A percentile compares a stretch with the other conserved stretches of the same genome.
Evolutionary conservation across 37 sponge, comb jelly and placozoan genomes (phyloP).

Genomic region (Halisarca cf. caerulea): DNA sequence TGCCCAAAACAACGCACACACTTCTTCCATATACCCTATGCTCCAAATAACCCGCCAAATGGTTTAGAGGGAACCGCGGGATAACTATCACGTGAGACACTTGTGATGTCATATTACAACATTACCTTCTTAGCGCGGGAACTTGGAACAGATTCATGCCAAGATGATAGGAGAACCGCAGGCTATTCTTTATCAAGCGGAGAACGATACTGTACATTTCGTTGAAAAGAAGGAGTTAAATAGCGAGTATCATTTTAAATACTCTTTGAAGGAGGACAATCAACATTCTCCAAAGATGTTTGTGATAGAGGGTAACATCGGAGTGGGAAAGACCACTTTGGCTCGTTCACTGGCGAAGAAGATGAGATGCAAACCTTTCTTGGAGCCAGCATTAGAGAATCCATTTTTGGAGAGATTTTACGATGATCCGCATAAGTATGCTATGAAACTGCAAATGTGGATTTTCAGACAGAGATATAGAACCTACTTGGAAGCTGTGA

Average conservation of each 20-base stretch:
- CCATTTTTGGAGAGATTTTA: constrained; percentile 91
- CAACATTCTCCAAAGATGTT: constrained; percentile 44
- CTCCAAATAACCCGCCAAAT: no score
- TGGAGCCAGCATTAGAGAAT: constrained; percentile 85
- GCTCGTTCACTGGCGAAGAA: constrained; percentile 54
- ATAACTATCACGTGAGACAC: no score
- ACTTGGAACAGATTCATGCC: neutral
- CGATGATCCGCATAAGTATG: constrained; percentile 83
- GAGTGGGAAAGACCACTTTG: constrained; percentile 89
- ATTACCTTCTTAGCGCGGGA: no score
- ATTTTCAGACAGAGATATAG: constrained; percentile 77
- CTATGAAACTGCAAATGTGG: constrained; percentile 88
- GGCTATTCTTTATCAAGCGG: neutral
- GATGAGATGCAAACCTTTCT: constrained; percentile 66
- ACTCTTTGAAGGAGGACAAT: neutral
- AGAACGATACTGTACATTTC: neutral
- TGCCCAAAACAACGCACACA: no score
- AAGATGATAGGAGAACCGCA: constrained; percentile 12
- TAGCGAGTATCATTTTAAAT: neutral
- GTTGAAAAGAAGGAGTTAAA: neutral
- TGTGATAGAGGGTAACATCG: constrained; percentile 84
- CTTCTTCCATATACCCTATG: no score
- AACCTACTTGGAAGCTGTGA: constrained; percentile 77
- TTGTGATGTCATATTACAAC: no score
- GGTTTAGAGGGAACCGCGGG: no score